These are phyloP conservation scores for Rattus rattus DNA, from an alignment of 2,113 vertebrate species.

Conservation along the genomic window DNA sequence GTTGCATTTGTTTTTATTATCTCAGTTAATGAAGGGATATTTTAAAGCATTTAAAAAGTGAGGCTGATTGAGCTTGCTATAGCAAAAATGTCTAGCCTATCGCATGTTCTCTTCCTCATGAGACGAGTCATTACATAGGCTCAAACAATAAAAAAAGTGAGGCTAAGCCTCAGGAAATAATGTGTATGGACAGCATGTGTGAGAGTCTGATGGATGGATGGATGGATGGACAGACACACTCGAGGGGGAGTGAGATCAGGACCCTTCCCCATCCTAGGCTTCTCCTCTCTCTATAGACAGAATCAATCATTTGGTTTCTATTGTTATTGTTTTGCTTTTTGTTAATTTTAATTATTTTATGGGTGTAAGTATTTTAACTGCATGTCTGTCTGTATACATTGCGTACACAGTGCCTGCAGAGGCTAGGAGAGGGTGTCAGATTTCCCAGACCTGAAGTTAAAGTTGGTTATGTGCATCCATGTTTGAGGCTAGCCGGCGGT, in stretches of 20 bases:
- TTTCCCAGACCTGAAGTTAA: neutral
- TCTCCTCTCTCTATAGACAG: neutral
- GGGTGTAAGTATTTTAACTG: neutral
- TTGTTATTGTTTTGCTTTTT: neutral
- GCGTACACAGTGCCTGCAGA: neutral
- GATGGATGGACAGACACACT: no score
- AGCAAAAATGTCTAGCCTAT: no score
- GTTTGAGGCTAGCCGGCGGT: no score
- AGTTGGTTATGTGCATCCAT: neutral
- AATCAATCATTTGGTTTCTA: neutral
- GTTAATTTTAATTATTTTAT: neutral
- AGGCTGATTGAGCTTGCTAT: no score
- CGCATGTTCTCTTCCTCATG: no score
- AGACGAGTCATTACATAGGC: no score
- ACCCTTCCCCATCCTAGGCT: neutral
- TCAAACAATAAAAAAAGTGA: neutral
- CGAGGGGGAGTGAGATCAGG: neutral
- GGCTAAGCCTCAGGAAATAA: neutral
- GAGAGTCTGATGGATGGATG: no score
- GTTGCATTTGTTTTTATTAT: neutral
- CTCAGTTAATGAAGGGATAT: neutral
- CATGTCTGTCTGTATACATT: neutral
- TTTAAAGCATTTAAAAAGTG: neutral
- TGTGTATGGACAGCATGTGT: no score
- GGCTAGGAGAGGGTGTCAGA: neutral